Percentiles rank a stretch among this genome's conserved stretches.
Evolutionary conservation across 2,888 invertebrate species (phyloP).

Genomic region (Lordiphosa andalusiaca): DNA sequence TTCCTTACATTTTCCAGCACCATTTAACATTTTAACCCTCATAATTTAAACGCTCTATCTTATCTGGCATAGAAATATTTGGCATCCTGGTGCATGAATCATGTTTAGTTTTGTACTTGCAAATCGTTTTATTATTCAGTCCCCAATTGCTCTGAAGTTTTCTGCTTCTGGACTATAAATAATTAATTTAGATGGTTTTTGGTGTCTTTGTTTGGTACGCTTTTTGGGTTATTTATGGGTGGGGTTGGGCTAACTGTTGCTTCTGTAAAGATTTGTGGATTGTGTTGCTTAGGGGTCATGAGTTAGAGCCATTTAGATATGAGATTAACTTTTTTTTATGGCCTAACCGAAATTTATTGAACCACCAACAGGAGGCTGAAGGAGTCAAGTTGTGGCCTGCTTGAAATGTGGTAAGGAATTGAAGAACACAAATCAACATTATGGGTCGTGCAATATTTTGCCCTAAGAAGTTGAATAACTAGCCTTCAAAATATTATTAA

Average conservation of each 20-base stretch:
- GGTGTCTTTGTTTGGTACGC: slow-evolving; percentile 35
- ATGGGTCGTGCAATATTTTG: too few species aligned
- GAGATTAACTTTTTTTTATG: slow-evolving; percentile 58
- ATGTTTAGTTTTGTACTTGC: slow-evolving; percentile 58
- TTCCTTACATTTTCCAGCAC: slow-evolving; percentile 12
- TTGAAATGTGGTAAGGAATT: not conserved
- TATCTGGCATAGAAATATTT: slow-evolving; percentile 48
- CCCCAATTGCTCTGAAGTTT: slow-evolving; percentile 39
- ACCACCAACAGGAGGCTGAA: slow-evolving; percentile 1
- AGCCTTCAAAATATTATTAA: too few species aligned
- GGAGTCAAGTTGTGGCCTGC: slow-evolving; percentile 14
- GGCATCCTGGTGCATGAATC: slow-evolving; percentile 44
- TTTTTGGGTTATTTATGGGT: slow-evolving; percentile 51
- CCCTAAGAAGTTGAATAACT: too few species aligned
- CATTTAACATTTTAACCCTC: slow-evolving; percentile 50
- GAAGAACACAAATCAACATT: too few species aligned
- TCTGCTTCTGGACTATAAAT: slow-evolving; percentile 48
- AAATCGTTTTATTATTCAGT: slow-evolving; percentile 72
- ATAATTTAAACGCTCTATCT: slow-evolving; percentile 58
- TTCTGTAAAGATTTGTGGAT: slow-evolving; percentile 45
- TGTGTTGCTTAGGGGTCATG: slow-evolving; percentile 38
- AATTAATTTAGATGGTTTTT: slow-evolving; percentile 64
- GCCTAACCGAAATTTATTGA: slow-evolving; percentile 17
- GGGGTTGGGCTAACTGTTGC: slow-evolving; percentile 45
- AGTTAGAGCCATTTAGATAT: slow-evolving; percentile 50